Evolutionary conservation across 2,888 invertebrate species (phyloP).

Genomic region (Trissoscelio sp.): DNA sequence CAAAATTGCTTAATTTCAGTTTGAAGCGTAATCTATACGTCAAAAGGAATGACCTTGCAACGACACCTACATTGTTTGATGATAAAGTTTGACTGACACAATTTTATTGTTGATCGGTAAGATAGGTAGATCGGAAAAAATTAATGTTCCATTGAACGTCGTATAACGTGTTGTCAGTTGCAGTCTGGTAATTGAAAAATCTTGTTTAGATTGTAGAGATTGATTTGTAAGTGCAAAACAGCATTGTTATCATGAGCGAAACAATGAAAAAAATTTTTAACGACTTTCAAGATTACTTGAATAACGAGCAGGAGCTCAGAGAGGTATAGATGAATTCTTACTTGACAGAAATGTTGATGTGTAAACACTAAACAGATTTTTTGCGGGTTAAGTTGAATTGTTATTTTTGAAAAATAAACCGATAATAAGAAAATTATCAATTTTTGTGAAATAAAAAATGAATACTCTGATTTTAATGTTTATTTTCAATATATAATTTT

Average conservation of each 20-base stretch:
- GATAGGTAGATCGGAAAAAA: neutral
- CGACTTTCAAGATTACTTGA: constrained; percentile 90
- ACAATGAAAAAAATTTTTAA: constrained; percentile 87
- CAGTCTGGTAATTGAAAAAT: constrained; percentile 7
- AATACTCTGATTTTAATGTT: no score
- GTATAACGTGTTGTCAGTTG: neutral
- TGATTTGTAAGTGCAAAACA: neutral
- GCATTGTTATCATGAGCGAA: constrained; percentile 81
- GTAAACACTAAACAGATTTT: constrained; percentile 6
- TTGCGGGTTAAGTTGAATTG: neutral
- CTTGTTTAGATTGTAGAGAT: neutral
- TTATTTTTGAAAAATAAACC: neutral
- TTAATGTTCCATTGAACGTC: constrained; percentile 20
- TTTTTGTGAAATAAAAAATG: no score
- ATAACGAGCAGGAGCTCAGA: constrained; percentile 90
- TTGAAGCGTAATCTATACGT: no score
- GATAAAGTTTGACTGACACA: neutral
- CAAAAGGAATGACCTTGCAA: no score
- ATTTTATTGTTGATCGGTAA: constrained; percentile 28
- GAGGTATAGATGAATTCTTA: constrained; percentile 86
- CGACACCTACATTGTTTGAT: no score
- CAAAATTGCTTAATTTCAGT: no score
- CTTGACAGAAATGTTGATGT: neutral
- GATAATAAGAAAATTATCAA: no score
- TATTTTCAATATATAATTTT: no score